Evolutionary conservation across 2,113 vertebrate species (phyloP), one percentile per base, ranked within the genome.

Genomic region (Struthio camelus): DNA sequence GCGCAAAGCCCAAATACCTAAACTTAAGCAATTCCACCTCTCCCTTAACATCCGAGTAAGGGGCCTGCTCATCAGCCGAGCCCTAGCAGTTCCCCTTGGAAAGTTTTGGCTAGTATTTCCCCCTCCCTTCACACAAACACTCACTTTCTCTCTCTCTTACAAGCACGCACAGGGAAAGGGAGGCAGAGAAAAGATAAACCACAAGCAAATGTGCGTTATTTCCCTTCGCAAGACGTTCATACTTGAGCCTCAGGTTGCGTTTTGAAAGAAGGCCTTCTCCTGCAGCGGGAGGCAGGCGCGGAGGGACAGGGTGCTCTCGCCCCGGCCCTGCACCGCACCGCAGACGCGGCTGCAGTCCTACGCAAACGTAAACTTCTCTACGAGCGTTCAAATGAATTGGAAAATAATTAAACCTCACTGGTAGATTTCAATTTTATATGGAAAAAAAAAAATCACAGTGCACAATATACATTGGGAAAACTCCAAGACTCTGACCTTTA

Each of bases 401-500:
- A 64, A 95, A 95, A 89, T 54, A 91, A 89, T 66, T 85, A 69
- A 92, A 58, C 36, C 11, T 87, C 15, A 77, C 71, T 79, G 72
- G 75, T 27, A 88, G 80, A 87, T 42, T 53, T 28, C 11, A 36
- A 7, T 50, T 40, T 48, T 56, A 30, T 20, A 80, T 25, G 90
- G 94, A 94, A 96, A 96, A 96, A 96, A 96, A 92, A 73, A 51
- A 78, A 86, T 85, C 56, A 24, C 2, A 10, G 76, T n/a, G 86
- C 88, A 84, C 2, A 56, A 96, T 95, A 93, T 66, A 93, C 4
- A 3, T 3, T 96, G 96, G 94, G 94, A 97, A 92, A 75, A 42
- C 81, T 94, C 95, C 96, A 94, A 86, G 91, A 85, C 67, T 86
- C 8, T 93, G 96, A 95, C 95, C 96, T 97, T 95, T 96, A 90